Evolutionary conservation across 2,888 invertebrate genomes (phyloP).

Genomic region (Caenorhabditis zanzibari): DNA sequence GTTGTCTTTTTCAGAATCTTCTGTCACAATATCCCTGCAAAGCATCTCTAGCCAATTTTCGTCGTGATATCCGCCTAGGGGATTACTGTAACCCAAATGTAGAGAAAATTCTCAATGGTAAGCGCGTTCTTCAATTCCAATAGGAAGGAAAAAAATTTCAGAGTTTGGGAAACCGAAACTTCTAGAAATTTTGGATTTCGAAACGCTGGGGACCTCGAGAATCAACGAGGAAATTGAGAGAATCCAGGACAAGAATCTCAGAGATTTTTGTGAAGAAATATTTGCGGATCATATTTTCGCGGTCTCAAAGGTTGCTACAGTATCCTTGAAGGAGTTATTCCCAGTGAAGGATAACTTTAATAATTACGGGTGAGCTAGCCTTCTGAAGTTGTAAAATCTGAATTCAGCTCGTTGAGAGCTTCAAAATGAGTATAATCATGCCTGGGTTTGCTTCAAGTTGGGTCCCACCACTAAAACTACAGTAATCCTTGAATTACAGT

Average conservation of each 20-base stretch:
- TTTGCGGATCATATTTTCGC: slow-evolving; percentile 24
- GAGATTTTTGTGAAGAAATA: neutral
- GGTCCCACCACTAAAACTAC: neutral
- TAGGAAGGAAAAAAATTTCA: neutral
- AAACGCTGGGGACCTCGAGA: neutral
- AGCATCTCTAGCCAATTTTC: neutral
- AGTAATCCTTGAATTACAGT: neutral
- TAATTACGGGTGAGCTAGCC: slow-evolving; percentile 35
- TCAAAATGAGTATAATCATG: slow-evolving; percentile 11
- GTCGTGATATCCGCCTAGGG: slow-evolving; percentile 10
- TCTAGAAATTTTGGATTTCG: slow-evolving; percentile 2
- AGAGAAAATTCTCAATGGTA: neutral
- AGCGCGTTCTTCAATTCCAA: neutral
- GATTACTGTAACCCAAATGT: slow-evolving; percentile 44
- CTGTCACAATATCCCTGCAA: neutral
- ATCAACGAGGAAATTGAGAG: slow-evolving; percentile 10
- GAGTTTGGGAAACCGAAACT: slow-evolving; percentile 31
- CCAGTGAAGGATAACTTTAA: neutral
- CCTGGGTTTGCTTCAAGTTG: neutral
- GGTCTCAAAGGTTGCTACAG: neutral
- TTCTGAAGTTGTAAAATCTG: neutral
- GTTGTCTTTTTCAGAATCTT: slow-evolving; percentile 15
- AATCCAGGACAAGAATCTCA: slow-evolving; percentile 17
- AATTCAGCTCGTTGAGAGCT: neutral
- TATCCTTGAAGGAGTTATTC: neutral